Evolutionary conservation across 1,140 invertebrate genomes (phyloP).

Genomic region (Adelges cooleyi): DNA sequence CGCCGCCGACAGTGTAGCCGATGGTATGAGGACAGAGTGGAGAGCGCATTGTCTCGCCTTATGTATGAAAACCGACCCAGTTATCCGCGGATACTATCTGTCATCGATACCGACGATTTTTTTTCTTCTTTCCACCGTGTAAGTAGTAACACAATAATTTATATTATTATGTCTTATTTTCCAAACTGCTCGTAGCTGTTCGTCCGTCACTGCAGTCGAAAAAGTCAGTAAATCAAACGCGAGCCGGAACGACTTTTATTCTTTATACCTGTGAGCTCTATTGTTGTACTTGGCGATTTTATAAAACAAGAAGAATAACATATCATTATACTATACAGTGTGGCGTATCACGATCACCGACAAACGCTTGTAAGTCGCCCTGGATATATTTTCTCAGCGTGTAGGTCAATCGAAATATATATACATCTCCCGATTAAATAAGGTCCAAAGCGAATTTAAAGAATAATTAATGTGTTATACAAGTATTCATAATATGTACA

Average conservation of each 20-base stretch:
- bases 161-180: constrained; percentile 14
- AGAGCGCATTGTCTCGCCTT: constrained; percentile 12
- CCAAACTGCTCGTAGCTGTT: not conserved
- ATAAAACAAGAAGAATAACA: too few species aligned
- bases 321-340: too few species aligned
- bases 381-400: too few species aligned
- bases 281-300: too few species aligned
- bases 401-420: too few species aligned
- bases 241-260: constrained; percentile 13
- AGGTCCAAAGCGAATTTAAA: too few species aligned
- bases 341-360: too few species aligned
- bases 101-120: constrained; percentile 1
- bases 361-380: too few species aligned
- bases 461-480: too few species aligned
- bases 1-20: not conserved
- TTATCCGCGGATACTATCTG: constrained; percentile 10
- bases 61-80: constrained; percentile 6
- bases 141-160: constrained; percentile 17
- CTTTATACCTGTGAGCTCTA: too few species aligned
- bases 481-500: too few species aligned
- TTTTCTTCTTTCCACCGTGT: not conserved
- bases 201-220: not conserved
- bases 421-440: too few species aligned
- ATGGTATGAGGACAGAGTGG: not conserved
- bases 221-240: constrained; percentile 1